These are phyloP conservation scores for Pterostichus madidus DNA, from an alignment of 2,888 invertebrate species.

Conservation along the genomic window DNA sequence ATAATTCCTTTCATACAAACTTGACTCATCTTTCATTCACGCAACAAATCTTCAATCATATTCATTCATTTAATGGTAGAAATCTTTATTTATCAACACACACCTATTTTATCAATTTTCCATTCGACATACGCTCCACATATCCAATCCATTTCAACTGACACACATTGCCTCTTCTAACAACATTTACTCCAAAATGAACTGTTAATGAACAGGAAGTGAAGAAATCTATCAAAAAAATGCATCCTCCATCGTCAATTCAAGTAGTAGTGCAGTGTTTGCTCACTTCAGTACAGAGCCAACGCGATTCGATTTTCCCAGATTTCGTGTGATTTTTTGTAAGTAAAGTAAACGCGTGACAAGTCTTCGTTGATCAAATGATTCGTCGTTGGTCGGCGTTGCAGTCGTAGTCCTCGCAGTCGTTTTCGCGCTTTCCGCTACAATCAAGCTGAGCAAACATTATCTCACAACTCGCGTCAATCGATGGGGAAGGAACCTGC, in stretches of 20 bases:
- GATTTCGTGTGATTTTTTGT: conserved; percentile 29
- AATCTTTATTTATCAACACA: too few species aligned
- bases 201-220: background rate
- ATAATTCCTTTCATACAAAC: too few species aligned
- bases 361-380: conserved; percentile 60
- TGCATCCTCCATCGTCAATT: background rate
- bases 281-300: conserved; percentile 2
- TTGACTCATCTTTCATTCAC: too few species aligned
- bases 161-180: too few species aligned
- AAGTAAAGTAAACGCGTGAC: conserved; percentile 45
- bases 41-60: too few species aligned
- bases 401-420: conserved; percentile 6
- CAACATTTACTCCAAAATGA: background rate
- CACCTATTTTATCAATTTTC: too few species aligned
- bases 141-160: too few species aligned
- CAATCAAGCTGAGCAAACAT: conserved; percentile 67
- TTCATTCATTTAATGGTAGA: too few species aligned
- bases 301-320: background rate
- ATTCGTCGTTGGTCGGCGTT: conserved; percentile 42
- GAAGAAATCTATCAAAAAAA: background rate
- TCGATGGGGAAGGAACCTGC: conserved; percentile 39
- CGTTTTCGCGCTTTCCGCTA: conserved; percentile 59
- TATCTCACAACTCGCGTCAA: conserved; percentile 50
- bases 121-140: too few species aligned
- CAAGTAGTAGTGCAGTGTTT: conserved; percentile 8